These are phyloP conservation scores for Tyrannus savana DNA, from an alignment of 2,113 vertebrate species.

Conservation along the genomic window DNA sequence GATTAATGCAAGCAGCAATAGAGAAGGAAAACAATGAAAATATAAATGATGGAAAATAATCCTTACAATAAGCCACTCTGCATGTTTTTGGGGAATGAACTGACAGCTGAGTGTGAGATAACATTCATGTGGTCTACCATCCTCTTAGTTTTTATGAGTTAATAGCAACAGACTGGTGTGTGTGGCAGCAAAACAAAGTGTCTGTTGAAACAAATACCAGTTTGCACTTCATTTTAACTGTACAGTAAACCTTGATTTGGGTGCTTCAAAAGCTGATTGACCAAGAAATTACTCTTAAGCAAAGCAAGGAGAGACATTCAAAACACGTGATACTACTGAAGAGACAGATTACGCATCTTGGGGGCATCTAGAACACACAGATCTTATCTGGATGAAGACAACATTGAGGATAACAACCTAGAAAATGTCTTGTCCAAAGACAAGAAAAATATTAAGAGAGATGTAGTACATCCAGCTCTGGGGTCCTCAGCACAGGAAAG, in stretches of 20 bases:
- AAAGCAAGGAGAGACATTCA: not conserved
- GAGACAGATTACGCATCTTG: not conserved
- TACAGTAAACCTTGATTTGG: not conserved
- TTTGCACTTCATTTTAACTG: not conserved
- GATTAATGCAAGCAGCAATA: not conserved
- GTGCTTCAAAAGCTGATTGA: not conserved
- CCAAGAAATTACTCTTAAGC: not conserved
- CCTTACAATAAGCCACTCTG: not conserved
- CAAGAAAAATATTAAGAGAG: not conserved
- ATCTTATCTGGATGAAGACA: not conserved
- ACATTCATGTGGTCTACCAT: not conserved
- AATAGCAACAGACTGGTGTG: not conserved
- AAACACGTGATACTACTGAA: rapidly evolving
- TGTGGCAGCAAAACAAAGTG: not conserved
- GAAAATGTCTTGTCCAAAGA: not conserved
- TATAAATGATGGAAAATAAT: not conserved
- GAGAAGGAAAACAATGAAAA: conserved; percentile 17
- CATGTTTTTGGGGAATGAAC: not conserved
- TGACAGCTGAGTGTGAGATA: not conserved
- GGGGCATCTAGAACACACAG: not conserved
- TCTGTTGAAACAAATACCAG: not conserved
- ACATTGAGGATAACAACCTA: not conserved
- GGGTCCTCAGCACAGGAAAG: not conserved
- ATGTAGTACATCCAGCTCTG: not conserved
- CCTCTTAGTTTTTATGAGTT: not conserved